A percentile compares a stretch with the other conserved stretches of the same genome.
Conservation (phyloP, 1,140 invertebrate species). For the Pseudachorutes palmiensis region DNA sequence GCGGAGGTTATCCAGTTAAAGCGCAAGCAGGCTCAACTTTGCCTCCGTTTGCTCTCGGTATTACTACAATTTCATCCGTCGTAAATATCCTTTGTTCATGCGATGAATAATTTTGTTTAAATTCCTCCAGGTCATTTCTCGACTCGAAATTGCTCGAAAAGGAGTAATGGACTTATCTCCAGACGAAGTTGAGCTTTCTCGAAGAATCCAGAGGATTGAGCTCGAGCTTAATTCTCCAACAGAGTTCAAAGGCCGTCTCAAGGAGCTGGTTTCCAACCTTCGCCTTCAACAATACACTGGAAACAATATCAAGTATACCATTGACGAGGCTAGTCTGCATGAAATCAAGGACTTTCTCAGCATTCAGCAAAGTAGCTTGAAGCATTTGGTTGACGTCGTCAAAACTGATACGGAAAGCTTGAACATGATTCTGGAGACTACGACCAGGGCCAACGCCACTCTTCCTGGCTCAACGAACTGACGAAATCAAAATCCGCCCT, state of each 20-base stretch:
- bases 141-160: slow-evolving; percentile 77
- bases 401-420: slow-evolving; percentile 22
- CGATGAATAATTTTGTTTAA: background rate
- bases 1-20: slow-evolving; percentile 66
- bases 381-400: slow-evolving; percentile 26
- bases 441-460: too few relatives aligned
- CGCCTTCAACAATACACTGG: slow-evolving; percentile 54
- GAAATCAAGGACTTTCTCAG: slow-evolving; percentile 31
- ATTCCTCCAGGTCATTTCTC: slow-evolving; percentile 61
- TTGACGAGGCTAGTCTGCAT: slow-evolving; percentile 23
- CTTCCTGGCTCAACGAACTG: too few relatives aligned
- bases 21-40: slow-evolving; percentile 61
- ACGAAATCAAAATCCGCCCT: too few relatives aligned
- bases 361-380: slow-evolving; percentile 30
- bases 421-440: background rate
- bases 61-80: background rate
- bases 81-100: background rate
- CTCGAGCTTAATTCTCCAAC: slow-evolving; percentile 79
- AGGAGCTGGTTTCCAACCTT: slow-evolving; percentile 79
- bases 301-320: slow-evolving; percentile 12
- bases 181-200: slow-evolving; percentile 78
- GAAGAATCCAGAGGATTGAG: slow-evolving; percentile 74
- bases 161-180: slow-evolving; percentile 72
- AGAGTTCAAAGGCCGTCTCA: slow-evolving; percentile 83
- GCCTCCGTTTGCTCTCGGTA: slow-evolving; percentile 68